Conservation (phyloP, 2,113 vertebrate species). For the Nannospalax galili region DNA sequence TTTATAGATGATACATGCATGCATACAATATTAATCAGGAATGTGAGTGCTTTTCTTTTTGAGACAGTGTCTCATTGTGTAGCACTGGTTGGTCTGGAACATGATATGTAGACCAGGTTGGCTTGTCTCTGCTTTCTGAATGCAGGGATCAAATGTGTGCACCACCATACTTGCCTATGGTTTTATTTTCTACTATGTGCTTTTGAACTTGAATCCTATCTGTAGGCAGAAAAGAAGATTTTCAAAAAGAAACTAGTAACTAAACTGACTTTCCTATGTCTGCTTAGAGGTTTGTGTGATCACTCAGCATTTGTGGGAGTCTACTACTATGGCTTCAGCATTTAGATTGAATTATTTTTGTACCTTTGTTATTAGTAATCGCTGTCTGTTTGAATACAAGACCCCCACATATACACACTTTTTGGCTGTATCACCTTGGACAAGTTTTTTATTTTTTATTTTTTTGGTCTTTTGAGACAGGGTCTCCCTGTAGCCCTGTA, state of each 20-base stretch:
- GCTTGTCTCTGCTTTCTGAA: too few relatives aligned
- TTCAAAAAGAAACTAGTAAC: neutral
- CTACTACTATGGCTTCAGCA: neutral
- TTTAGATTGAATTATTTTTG: constrained; percentile 9
- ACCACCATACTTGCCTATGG: too few relatives aligned
- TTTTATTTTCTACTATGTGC: constrained; percentile 30
- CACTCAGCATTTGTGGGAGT: neutral
- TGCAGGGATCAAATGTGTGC: too few relatives aligned
- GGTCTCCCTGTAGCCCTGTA: too few relatives aligned
- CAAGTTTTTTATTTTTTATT: too few relatives aligned
- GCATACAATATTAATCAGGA: neutral
- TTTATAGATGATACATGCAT: neutral
- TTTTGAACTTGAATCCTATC: constrained; percentile 22
- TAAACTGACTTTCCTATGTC: neutral
- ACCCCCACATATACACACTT: neutral
- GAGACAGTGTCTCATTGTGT: too few relatives aligned
- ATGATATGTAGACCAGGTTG: too few relatives aligned
- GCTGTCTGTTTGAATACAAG: neutral
- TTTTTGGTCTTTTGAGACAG: too few relatives aligned
- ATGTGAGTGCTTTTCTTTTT: neutral
- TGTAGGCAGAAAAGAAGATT: neutral
- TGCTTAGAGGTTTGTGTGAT: neutral
- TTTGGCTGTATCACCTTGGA: neutral
- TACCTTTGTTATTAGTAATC: neutral
- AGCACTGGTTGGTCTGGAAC: too few relatives aligned